Percentiles rank a stretch among this genome's conserved stretches.
These are phyloP conservation scores for Pseudoips prasinana DNA, from an alignment of 2,888 invertebrate genomes.

Conservation along the genomic window DNA sequence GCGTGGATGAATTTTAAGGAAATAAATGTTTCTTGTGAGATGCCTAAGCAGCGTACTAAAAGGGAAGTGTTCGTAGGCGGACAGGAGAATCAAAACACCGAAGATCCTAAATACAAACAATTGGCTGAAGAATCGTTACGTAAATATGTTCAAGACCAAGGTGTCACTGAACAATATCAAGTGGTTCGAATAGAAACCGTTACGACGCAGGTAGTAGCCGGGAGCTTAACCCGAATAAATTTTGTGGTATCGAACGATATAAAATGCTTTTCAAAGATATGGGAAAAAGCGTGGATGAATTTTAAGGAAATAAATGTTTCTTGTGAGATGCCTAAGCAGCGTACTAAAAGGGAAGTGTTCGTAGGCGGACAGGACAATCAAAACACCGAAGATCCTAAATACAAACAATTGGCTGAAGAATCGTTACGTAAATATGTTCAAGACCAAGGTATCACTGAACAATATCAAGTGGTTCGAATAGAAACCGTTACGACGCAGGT, in stretches of 20 bases:
- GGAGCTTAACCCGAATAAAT: slow-evolving; percentile 26
- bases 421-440: slow-evolving; percentile 4
- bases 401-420: slow-evolving; percentile 1
- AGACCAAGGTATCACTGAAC: not conserved
- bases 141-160: slow-evolving; percentile 20
- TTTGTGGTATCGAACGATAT: slow-evolving; percentile 1
- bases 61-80: slow-evolving; percentile 23
- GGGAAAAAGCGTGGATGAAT: slow-evolving; percentile 4
- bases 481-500: slow-evolving; percentile 28
- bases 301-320: slow-evolving; percentile 21
- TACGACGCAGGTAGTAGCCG: slow-evolving; percentile 35
- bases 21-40: slow-evolving; percentile 13
- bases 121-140: slow-evolving; percentile 33
- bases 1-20: slow-evolving; percentile 30
- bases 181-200: slow-evolving; percentile 23
- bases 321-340: slow-evolving; percentile 11
- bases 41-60: not conserved
- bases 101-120: slow-evolving; percentile 20
- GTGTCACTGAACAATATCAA: slow-evolving; percentile 10
- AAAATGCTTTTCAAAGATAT: slow-evolving; percentile 8
- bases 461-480: slow-evolving; percentile 14
- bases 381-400: slow-evolving; percentile 9
- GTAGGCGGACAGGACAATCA: slow-evolving; percentile 5
- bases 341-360: not conserved
- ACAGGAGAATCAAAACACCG: slow-evolving; percentile 17